Conservation (phyloP, 2,113 vertebrate species). For the Anseranas semipalmata region DNA sequence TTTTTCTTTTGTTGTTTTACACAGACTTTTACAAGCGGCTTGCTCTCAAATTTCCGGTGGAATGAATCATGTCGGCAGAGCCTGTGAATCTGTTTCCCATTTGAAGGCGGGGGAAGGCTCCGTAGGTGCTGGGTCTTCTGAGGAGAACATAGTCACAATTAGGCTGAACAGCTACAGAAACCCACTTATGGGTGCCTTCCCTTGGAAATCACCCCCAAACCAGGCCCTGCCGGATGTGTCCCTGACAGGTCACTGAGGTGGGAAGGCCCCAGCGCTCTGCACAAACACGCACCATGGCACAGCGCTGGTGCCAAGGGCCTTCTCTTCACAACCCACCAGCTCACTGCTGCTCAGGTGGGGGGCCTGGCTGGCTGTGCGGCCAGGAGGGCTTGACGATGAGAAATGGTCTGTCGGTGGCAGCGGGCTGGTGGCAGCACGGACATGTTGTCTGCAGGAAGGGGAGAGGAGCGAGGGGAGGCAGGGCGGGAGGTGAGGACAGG, state of each 20-base stretch:
- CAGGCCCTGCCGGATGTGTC: rapidly evolving
- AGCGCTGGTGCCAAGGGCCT: neutral
- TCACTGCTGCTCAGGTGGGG: rapidly evolving
- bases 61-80: neutral
- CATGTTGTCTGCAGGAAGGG: neutral
- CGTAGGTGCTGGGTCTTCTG: neutral
- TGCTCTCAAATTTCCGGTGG: conserved; percentile 14
- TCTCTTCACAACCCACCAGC: neutral
- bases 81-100: neutral
- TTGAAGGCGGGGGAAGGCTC: neutral
- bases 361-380: neutral
- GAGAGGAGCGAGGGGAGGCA: neutral
- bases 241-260: neutral
- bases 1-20: conserved; percentile 48
- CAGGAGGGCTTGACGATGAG: conserved; percentile 45
- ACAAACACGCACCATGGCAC: rapidly evolving
- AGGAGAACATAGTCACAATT: neutral
- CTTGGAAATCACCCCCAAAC: neutral
- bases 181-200: neutral
- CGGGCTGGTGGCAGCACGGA: neutral
- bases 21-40: conserved; percentile 19
- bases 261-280: rapidly evolving
- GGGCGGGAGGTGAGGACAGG: conserved; percentile 7
- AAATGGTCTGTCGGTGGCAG: conserved; percentile 32
- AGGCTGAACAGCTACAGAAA: neutral